Conservation (phyloP, 2,113 vertebrate genomes). For the Xiphorhynchus elegans region DNA sequence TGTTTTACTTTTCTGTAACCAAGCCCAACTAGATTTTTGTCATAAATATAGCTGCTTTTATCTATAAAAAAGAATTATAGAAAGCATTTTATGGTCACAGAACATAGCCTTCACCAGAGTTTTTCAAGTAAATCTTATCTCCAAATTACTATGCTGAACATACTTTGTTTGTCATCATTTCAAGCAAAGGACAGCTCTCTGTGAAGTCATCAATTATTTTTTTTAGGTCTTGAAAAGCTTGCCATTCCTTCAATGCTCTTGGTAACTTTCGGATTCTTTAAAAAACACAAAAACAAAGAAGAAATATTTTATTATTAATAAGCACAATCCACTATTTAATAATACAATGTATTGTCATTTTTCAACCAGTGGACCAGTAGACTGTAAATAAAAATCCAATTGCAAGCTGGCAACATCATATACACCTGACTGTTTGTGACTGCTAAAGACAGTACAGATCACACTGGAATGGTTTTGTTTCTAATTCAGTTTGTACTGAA, state of each 20-base stretch:
- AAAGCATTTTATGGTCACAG: not conserved
- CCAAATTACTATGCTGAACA: not conserved
- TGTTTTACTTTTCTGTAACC: not conserved
- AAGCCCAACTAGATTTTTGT: not conserved
- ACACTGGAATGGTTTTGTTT: not conserved
- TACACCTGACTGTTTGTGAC: not conserved
- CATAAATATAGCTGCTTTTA: not conserved
- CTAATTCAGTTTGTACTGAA: not conserved
- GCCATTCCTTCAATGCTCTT: slow-evolving; percentile 83
- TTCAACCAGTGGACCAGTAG: not conserved
- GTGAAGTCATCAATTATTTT: slow-evolving; percentile 84
- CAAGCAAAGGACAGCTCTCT: slow-evolving; percentile 83
- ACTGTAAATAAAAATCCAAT: not conserved
- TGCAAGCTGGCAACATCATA: not conserved
- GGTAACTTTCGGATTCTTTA: slow-evolving; percentile 82
- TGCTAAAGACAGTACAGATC: not conserved
- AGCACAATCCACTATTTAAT: not conserved
- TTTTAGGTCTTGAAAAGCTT: slow-evolving; percentile 84
- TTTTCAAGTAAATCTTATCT: slow-evolving; percentile 8
- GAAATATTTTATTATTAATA: not conserved
- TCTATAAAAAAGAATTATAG: not conserved
- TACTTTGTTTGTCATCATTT: slow-evolving; percentile 87
- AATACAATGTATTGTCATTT: not conserved
- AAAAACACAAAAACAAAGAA: not conserved
- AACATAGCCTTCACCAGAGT: not conserved